phyloP scores from a whole-genome alignment of 1,140 invertebrate genomes.

The Caenorhabditis inopinata region DNA sequence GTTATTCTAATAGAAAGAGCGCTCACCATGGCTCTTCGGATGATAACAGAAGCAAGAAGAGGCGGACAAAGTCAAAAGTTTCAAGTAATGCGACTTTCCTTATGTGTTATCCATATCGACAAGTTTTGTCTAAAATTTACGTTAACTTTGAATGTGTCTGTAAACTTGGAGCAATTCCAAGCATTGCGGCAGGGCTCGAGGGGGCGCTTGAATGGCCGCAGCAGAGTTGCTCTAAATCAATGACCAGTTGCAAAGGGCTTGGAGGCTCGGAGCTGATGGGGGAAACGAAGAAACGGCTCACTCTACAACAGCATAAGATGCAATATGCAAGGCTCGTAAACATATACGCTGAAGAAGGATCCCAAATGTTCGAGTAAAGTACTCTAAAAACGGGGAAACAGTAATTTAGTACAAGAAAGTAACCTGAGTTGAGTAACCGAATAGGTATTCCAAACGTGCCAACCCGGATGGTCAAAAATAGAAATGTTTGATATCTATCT shows the following conservation, averaged over 20 bases:
- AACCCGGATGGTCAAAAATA: too few relatives aligned
- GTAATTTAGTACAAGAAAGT: too few relatives aligned
- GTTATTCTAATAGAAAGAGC: slow-evolving; percentile 25
- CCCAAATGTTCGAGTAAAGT: background rate
- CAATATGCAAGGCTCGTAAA: slow-evolving; percentile 10
- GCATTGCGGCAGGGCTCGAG: background rate
- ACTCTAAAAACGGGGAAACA: too few relatives aligned
- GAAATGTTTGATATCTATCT: too few relatives aligned
- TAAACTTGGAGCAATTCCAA: background rate
- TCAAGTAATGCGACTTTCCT: too few relatives aligned
- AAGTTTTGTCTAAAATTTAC: background rate
- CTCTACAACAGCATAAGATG: background rate
- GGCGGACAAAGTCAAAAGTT: too few relatives aligned
- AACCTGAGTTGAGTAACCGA: too few relatives aligned
- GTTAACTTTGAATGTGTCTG: background rate
- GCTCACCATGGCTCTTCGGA: background rate
- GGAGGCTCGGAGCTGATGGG: slow-evolving; percentile 30
- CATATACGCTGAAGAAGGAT: background rate
- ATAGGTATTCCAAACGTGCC: too few relatives aligned
- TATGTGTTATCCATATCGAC: too few relatives aligned
- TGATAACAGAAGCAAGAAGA: too few relatives aligned
- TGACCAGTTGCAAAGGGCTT: slow-evolving; percentile 15
- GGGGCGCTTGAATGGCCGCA: background rate
- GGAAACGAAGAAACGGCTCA: background rate
- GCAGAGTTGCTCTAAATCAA: slow-evolving; percentile 31